Percentiles rank a stretch among this genome's conserved stretches.
phyloP scores from a whole-genome alignment of 1,140 invertebrate species.

The Philotrypesis tridentata region DNA sequence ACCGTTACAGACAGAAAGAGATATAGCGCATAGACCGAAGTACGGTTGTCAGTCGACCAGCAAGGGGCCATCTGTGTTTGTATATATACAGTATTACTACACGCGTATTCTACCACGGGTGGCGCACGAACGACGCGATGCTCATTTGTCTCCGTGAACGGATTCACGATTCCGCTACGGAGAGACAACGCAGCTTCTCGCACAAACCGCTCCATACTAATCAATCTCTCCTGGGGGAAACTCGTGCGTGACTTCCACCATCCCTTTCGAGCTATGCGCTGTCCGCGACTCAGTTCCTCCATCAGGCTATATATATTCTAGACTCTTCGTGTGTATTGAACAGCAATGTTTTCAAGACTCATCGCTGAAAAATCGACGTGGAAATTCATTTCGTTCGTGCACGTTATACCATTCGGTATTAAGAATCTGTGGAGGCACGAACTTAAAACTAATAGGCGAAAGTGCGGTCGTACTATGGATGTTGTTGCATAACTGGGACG shows the following conservation, averaged over 20 bases:
- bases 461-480: background rate
- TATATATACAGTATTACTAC: too few relatives aligned
- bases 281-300: background rate
- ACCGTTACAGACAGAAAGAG: background rate
- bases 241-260: slow-evolving; percentile 6
- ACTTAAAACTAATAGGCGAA: background rate
- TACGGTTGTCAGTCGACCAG: background rate
- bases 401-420: background rate
- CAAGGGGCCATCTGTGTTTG: background rate
- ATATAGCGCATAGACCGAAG: background rate
- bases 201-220: background rate
- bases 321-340: background rate
- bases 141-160: slow-evolving; percentile 20
- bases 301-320: background rate
- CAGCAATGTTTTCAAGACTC: background rate
- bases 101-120: slow-evolving; percentile 15
- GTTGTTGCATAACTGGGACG: too few relatives aligned
- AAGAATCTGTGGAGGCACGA: background rate
- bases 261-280: background rate
- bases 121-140: background rate
- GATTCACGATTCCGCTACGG: slow-evolving; percentile 6
- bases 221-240: slow-evolving; percentile 22
- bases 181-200: background rate
- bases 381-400: slow-evolving; percentile 19
- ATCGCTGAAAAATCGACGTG: slow-evolving; percentile 16